These are phyloP conservation scores for Drosophila arawakana DNA, from an alignment of 1,140 invertebrate genomes.

Conservation along the genomic window DNA sequence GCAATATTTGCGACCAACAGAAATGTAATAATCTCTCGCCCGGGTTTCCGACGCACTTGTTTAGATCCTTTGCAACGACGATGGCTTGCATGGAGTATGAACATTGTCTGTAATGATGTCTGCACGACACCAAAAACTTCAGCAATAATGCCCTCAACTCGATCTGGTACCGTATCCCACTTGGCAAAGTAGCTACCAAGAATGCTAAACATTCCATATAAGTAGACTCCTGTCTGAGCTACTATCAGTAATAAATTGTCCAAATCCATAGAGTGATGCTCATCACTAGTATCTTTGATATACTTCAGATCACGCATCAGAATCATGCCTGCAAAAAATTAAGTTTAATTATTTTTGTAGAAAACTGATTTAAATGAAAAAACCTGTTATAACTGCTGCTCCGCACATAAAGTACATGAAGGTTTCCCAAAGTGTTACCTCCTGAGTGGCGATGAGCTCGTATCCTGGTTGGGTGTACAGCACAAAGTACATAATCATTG, in stretches of 20 bases:
- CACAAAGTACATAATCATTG: conserved; percentile 96
- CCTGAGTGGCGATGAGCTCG: conserved; percentile 89
- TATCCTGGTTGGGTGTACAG: conserved; percentile 89
- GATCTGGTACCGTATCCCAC: conserved; percentile 85
- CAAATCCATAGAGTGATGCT: conserved; percentile 88
- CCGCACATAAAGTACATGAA: conserved; percentile 87
- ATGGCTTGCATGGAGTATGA: conserved; percentile 93
- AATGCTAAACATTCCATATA: conserved; percentile 94
- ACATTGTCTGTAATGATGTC: conserved; percentile 91
- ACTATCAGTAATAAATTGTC: conserved; percentile 94
- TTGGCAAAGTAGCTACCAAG: conserved; percentile 91
- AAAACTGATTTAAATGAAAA: neutral
- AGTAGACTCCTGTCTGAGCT: conserved; percentile 94
- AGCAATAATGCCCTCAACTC: conserved; percentile 86
- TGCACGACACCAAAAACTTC: conserved; percentile 88
- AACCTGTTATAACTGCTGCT: conserved; percentile 73
- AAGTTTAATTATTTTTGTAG: neutral
- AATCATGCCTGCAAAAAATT: conserved; percentile 85
- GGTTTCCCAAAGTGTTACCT: conserved; percentile 91
- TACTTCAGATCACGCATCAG: conserved; percentile 87
- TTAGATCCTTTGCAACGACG: conserved; percentile 87
- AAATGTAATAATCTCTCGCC: conserved; percentile 93
- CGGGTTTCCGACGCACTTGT: conserved; percentile 90
- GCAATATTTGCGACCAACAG: conserved; percentile 93
- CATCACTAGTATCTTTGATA: conserved; percentile 86